These are phyloP conservation scores for Aphis gossypii DNA, from an alignment of 1,140 invertebrate species.

Conservation along the genomic window DNA sequence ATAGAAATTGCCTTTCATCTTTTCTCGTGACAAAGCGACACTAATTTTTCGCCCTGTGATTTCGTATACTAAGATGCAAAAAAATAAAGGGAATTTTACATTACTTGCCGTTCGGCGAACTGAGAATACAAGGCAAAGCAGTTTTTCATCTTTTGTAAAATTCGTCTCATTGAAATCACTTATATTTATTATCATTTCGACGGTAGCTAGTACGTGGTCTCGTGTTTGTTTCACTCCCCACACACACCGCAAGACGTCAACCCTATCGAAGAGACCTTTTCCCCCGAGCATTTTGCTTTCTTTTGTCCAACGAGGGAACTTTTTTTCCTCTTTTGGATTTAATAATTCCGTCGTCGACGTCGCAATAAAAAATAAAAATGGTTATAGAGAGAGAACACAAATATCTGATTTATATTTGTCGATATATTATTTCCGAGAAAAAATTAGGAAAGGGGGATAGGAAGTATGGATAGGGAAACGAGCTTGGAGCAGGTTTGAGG, in stretches of 20 bases:
- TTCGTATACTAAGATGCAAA: neutral
- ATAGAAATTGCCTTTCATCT: neutral
- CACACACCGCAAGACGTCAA: slow-evolving; percentile 51
- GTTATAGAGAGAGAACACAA: neutral
- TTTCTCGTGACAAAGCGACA: slow-evolving; percentile 37
- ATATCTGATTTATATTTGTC: slow-evolving; percentile 57
- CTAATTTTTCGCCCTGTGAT: slow-evolving; percentile 53
- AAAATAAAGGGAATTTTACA: slow-evolving; percentile 36
- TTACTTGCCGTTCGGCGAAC: neutral
- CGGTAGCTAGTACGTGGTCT: slow-evolving; percentile 15
- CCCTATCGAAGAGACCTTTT: slow-evolving; percentile 54
- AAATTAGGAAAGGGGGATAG: neutral
- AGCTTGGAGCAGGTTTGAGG: slow-evolving; percentile 5
- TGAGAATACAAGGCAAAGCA: slow-evolving; percentile 12
- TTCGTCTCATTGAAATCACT: slow-evolving; percentile 56
- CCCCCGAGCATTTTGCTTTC: slow-evolving; percentile 55
- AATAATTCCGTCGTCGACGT: slow-evolving; percentile 45
- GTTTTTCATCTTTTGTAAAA: slow-evolving; percentile 58
- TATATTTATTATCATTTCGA: slow-evolving; percentile 57
- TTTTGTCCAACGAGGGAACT: slow-evolving; percentile 54
- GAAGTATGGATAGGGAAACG: neutral
- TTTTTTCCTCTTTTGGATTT: slow-evolving; percentile 40
- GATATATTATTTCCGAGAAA: slow-evolving; percentile 51
- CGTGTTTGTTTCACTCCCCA: slow-evolving; percentile 52
- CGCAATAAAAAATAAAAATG: slow-evolving; percentile 36